A percentile compares a stretch with the other conserved stretches of the same genome.
These are phyloP conservation scores for Propithecus perrieri DNA, from an alignment of 2,797 vertebrate species.

Conservation along the genomic window DNA sequence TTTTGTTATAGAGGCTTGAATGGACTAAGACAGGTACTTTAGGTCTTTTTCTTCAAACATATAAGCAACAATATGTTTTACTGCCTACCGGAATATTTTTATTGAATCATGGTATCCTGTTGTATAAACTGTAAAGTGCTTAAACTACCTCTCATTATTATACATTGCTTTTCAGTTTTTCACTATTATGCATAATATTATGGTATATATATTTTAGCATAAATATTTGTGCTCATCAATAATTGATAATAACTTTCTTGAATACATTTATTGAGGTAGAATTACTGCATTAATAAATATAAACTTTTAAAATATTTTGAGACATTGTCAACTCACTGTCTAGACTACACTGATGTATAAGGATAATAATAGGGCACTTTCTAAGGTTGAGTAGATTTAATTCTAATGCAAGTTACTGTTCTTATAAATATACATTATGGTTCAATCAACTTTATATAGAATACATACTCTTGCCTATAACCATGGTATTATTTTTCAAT, in stretches of 20 bases:
- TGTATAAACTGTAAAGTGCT: not conserved
- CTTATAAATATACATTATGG: not conserved
- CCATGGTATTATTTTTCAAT: not conserved
- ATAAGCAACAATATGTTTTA: not conserved
- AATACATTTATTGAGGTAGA: not conserved
- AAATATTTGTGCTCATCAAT: not conserved
- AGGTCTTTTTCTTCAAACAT: not conserved
- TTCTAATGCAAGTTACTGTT: not conserved
- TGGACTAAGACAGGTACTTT: not conserved
- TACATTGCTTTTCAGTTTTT: conserved; percentile 7
- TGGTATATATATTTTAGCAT: not conserved
- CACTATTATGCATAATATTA: not conserved
- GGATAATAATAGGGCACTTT: not conserved
- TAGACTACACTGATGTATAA: not conserved
- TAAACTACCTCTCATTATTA: not conserved
- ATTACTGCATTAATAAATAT: not conserved
- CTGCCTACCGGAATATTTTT: not conserved
- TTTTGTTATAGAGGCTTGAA: not conserved
- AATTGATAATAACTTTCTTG: not conserved
- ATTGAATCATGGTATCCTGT: not conserved
- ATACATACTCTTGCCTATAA: not conserved
- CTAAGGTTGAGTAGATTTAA: conserved; percentile 4
- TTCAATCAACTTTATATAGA: not conserved
- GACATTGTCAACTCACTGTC: not conserved
- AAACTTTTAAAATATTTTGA: conserved; percentile 6